Evolutionary conservation across 2,113 vertebrate species (phyloP), one percentile per base, ranked within the genome.

Genomic region (Saccopteryx leptura): DNA sequence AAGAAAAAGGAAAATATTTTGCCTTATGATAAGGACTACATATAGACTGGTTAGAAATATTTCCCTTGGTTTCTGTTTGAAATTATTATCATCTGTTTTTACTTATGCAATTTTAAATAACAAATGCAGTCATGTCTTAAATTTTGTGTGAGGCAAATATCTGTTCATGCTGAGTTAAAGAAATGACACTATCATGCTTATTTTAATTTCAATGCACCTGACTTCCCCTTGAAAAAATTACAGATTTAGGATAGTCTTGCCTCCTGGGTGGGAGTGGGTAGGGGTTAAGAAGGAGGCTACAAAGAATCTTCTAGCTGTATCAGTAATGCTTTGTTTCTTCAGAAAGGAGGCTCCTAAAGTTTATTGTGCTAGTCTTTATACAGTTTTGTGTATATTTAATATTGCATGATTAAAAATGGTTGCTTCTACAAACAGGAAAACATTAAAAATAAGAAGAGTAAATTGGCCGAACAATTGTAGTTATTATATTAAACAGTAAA

Each of bases 31-130:
- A 28, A 63, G 71, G 72, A 63, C 7, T 84, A 48, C 18, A 71
- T 21, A 11, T 56, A 80, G 50, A 80, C 2, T 46, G 71, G 33
- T 50, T 86, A 61, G 48, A 79, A 80, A 84, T 88, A 87, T 71
- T 94, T 76, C 39, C 33, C 78, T 87, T 65, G 56, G 23, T 93
- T 95, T 89, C 26, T 13, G 78, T 72, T 80, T 89, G 50, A 92
- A 90, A 90, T 50, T 46, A 61, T 46, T 69, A 71, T 65, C 56
- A 3, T 78, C 50, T 96, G 75, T 83, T 88, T 96, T 91, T 92
- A 74, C 74, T 93, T 81, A 46, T 89, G 2, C 14, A 75, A 76
- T 71, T 90, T 93, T 66, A 79, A 93, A 83, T 75, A 84, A 75
- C 76, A 84, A 84, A 17, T 58, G 10, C 26, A 61, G 11, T 31